Evolutionary conservation across 2,113 vertebrate genomes (phyloP), one percentile per base, ranked within the genome.

Genomic region (Thalassarche chlororhynchos): DNA sequence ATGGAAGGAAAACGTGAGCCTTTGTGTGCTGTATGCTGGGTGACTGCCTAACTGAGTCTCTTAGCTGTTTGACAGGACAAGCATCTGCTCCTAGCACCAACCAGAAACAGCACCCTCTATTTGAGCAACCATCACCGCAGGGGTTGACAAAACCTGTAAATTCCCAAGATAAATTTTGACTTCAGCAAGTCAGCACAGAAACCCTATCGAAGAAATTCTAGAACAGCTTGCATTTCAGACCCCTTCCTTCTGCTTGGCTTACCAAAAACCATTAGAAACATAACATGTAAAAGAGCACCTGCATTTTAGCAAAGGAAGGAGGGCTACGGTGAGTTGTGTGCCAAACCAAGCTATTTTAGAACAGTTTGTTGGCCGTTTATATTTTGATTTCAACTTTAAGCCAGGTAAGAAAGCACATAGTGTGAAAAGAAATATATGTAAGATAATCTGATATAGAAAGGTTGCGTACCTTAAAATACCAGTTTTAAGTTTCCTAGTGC

Each of bases 271-370:
- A 21, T 34, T 36, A 49, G 31, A 74, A 65, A 75, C 8, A 14
- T 29, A 65, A 84, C 5, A 15, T 18, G 36, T 10, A 25, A 54
- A 75, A 78, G 32, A 51, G 5, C 14, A 70, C 26, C 26, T 12
- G 12, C 8, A 40, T 82, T 92, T 88, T 32, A 38, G 31, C 6
- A 75, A 38, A 52, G 26, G 7, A 70, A 52, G 15, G 26, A 51
- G 16, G 29, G 21, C 23, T 65, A 25, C 1, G 1, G 29, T 0
- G 1, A 72, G 32, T 4, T 87, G 15, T 29, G 16, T 46, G 26
- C 17, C 60, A 72, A 90, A 77, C 7, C 7, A 60, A 78, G 44
- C 17, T 51, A 38, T 51, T 90, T 77, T n/a, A 69, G 15, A 58
- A 60, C 12, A 58, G 25, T 42, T 40, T 74, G 25, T 42, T 46